A percentile compares a stretch with the other conserved stretches of the same genome.
phyloP scores from a whole-genome alignment of 2,113 vertebrate genomes.

The Podilymbus podiceps region DNA sequence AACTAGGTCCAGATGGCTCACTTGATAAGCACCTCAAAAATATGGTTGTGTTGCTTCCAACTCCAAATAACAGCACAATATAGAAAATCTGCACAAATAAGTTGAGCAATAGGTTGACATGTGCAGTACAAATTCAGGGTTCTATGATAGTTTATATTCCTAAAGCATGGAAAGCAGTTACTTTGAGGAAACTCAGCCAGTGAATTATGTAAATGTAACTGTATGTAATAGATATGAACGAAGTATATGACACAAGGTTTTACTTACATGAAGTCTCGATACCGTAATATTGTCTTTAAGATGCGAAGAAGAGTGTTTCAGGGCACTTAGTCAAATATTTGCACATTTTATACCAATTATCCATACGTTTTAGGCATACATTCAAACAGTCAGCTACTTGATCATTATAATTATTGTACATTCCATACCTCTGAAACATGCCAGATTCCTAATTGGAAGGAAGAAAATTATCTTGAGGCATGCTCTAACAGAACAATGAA shows the following conservation, averaged over 20 bases:
- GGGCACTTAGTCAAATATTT: constrained; percentile 26
- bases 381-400: constrained; percentile 49
- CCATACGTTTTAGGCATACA: constrained; percentile 44
- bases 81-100: not conserved
- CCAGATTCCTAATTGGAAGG: constrained; percentile 49
- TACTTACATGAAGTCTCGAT: not conserved
- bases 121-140: not conserved
- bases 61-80: not conserved
- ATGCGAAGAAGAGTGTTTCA: not conserved
- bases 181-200: not conserved
- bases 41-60: not conserved
- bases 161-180: not conserved
- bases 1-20: not conserved
- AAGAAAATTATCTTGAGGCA: constrained; percentile 55
- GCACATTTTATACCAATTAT: constrained; percentile 27
- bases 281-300: not conserved
- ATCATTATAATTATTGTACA: constrained; percentile 60
- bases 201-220: not conserved
- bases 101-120: not conserved
- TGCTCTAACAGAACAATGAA: constrained; percentile 50
- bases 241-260: not conserved
- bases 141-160: not conserved
- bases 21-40: not conserved
- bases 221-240: not conserved
- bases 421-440: constrained; percentile 46